A percentile compares a stretch with the other conserved stretches of the same genome.
These are phyloP conservation scores for Trinectes maculatus DNA, from an alignment of 2,113 vertebrate species.

Conservation along the genomic window DNA sequence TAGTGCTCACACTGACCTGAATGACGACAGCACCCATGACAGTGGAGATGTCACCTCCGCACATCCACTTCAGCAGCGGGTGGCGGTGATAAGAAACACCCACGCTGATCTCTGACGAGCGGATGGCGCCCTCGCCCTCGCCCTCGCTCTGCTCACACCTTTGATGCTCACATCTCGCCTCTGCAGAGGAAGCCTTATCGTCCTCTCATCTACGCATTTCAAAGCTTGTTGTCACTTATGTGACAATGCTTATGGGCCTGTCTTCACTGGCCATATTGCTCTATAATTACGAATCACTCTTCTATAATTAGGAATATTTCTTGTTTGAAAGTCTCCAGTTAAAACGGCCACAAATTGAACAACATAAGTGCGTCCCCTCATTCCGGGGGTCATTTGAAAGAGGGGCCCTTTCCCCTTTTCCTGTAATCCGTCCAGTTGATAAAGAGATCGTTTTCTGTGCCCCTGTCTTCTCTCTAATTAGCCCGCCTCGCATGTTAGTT, in stretches of 20 bases:
- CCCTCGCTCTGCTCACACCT: conserved; percentile 8
- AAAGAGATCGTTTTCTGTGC: conserved; percentile 6
- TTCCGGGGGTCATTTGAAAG: not conserved
- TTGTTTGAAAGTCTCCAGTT: not conserved
- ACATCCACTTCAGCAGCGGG: not conserved
- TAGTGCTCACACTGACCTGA: not conserved
- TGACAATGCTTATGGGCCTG: too few species aligned
- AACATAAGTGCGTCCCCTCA: not conserved
- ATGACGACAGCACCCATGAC: not conserved
- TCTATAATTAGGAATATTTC: too few species aligned
- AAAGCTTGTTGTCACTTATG: too few species aligned
- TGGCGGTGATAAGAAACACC: conserved; percentile 62
- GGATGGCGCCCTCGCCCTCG: conserved; percentile 6
- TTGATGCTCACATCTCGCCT: not conserved
- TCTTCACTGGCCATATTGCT: too few species aligned
- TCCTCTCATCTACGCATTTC: too few species aligned
- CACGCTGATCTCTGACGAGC: conserved; percentile 10
- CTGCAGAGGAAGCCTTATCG: not conserved
- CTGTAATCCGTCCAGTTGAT: conserved; percentile 5
- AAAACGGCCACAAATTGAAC: too few species aligned
- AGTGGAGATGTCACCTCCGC: not conserved
- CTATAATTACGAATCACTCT: too few species aligned
- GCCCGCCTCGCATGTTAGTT: conserved; percentile 31
- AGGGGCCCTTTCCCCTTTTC: not conserved
- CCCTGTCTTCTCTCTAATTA: conserved; percentile 54